phyloP scores from a whole-genome alignment of 2,888 invertebrate genomes.

The Hypsopygia costalis region DNA sequence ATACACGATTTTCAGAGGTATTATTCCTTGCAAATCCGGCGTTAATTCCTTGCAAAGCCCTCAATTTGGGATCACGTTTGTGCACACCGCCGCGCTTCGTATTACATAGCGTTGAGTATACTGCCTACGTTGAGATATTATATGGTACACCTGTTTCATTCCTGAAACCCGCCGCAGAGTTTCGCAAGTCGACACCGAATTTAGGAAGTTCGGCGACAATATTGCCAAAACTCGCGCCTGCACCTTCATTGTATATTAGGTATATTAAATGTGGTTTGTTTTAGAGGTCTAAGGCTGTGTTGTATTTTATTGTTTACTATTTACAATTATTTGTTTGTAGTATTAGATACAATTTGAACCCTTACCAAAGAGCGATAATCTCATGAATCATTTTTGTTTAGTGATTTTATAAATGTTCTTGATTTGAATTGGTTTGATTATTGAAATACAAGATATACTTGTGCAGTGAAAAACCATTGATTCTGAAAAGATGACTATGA shows the following conservation, averaged over 20 bases:
- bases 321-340: too few relatives aligned
- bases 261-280: neutral
- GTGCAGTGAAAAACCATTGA: too few relatives aligned
- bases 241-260: constrained; percentile 13
- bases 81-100: constrained; percentile 28
- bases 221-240: constrained; percentile 62
- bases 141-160: constrained; percentile 48
- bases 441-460: too few relatives aligned
- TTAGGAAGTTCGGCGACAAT: constrained; percentile 71
- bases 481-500: too few relatives aligned
- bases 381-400: too few relatives aligned
- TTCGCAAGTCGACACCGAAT: constrained; percentile 76
- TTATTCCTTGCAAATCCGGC: constrained; percentile 59
- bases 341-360: too few relatives aligned
- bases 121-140: constrained; percentile 19
- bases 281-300: neutral
- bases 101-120: too few relatives aligned
- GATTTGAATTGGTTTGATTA: too few relatives aligned
- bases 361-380: too few relatives aligned
- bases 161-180: constrained; percentile 51
- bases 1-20: constrained; percentile 31
- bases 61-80: constrained; percentile 59
- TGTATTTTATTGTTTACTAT: too few relatives aligned
- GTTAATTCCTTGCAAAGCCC: constrained; percentile 65
- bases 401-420: too few relatives aligned